These are phyloP conservation scores for Capitella teleta DNA, from an alignment of 1,140 invertebrate species.

Conservation along the genomic window DNA sequence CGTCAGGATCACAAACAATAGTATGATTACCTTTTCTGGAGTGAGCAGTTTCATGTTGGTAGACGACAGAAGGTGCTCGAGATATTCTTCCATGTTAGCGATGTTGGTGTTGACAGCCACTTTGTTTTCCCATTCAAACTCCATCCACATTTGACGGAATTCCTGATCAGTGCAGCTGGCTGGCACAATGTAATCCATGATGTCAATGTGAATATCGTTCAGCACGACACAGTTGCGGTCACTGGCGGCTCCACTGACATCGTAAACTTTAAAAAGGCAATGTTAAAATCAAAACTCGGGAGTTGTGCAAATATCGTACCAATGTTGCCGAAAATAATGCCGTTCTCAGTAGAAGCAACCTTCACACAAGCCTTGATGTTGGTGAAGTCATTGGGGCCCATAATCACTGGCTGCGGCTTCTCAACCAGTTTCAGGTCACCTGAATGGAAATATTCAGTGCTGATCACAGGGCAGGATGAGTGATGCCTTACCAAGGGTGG, in stretches of 20 bases:
- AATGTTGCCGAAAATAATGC: conserved; percentile 99
- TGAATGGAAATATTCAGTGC: conserved; percentile 15
- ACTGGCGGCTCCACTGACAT: conserved; percentile 80
- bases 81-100: conserved; percentile 82
- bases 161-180: conserved; percentile 86
- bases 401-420: conserved; percentile 85
- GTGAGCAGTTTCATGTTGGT: conserved; percentile 99
- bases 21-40: conserved; percentile 48
- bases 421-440: conserved; percentile 95
- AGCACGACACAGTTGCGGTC: conserved; percentile 94
- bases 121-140: conserved; percentile 99
- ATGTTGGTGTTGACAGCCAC: conserved; percentile 93
- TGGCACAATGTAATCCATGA: conserved; percentile 99
- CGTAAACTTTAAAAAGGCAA: conserved; percentile 61
- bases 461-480: background rate
- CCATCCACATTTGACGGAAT: conserved; percentile 98
- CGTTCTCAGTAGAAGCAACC: conserved; percentile 93
- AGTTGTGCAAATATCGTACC: conserved; percentile 50
- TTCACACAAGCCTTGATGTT: conserved; percentile 89
- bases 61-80: conserved; percentile 79
- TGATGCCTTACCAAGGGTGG: conserved; percentile 61
- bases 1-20: conserved; percentile 76
- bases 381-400: conserved; percentile 92
- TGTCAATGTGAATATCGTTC: conserved; percentile 99
- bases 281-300: background rate